Conservation (phyloP, 2,113 vertebrate species). For the Spilogale gracilis region DNA sequence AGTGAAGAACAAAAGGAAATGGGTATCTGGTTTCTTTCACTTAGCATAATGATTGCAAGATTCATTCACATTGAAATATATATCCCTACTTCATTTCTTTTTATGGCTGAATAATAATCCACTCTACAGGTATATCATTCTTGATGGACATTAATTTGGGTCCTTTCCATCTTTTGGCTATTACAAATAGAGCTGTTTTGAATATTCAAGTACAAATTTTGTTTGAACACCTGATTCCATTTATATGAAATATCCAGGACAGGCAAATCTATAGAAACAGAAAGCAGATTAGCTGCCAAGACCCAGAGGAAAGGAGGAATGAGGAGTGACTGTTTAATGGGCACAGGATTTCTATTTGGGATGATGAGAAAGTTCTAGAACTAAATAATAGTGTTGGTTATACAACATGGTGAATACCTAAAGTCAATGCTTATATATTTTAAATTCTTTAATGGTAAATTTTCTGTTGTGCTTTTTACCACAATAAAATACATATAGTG, state of each 20-base stretch:
- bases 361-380: not conserved
- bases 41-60: not conserved
- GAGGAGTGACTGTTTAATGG: not conserved
- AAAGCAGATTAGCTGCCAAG: not conserved
- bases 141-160: not conserved
- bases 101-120: constrained; percentile 9
- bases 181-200: not conserved
- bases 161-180: not conserved
- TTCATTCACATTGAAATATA: not conserved
- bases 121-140: not conserved
- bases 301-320: not conserved
- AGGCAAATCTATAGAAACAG: not conserved
- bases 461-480: not conserved
- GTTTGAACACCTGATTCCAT: constrained; percentile 17
- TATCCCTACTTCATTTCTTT: not conserved
- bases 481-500: not conserved
- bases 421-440: not conserved
- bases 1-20: not conserved
- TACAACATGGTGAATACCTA: not conserved
- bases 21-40: not conserved
- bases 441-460: not conserved
- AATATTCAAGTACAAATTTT: not conserved
- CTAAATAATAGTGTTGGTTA: not conserved
- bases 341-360: not conserved
- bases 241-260: constrained; percentile 25